Percentiles rank a stretch among this genome's conserved stretches.
Evolutionary conservation across 1,140 invertebrate species (phyloP).

Genomic region (Himalopsyche phryganea): DNA sequence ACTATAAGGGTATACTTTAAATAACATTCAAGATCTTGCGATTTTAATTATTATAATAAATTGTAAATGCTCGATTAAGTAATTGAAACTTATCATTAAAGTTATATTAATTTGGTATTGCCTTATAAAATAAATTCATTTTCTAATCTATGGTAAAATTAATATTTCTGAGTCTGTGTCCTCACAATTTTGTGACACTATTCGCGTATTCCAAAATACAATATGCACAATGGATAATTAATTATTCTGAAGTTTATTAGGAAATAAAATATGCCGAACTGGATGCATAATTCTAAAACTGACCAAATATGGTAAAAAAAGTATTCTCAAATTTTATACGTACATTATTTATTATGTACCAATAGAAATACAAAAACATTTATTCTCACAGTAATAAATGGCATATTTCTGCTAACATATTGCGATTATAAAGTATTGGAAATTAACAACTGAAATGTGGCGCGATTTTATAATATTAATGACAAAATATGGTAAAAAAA

Average conservation of each 20-base stretch:
- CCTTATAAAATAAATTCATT: conserved; percentile 4
- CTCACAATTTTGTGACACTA: not conserved
- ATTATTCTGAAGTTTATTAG: no score
- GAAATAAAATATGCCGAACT: no score
- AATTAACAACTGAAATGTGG: no score
- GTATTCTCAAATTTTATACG: not conserved
- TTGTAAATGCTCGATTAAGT: conserved; percentile 3
- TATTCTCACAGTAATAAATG: conserved; percentile 6
- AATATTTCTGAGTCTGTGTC: not conserved
- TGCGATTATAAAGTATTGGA: not conserved
- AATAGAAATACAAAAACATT: conserved; percentile 3
- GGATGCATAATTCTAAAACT: no score
- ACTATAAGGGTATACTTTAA: not conserved
- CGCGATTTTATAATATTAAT: no score
- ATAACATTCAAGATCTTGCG: not conserved
- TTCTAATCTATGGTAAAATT: not conserved
- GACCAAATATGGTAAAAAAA: no score
- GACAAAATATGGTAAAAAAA: no score
- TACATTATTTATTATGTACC: not conserved
- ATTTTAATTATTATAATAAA: conserved; percentile 2
- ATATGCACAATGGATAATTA: no score
- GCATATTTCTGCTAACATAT: not conserved
- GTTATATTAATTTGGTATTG: not conserved
- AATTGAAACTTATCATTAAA: not conserved
- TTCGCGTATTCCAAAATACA: no score